Conservation (phyloP, 2,797 vertebrate species). For the Pipistrellus pipistrellus region DNA sequence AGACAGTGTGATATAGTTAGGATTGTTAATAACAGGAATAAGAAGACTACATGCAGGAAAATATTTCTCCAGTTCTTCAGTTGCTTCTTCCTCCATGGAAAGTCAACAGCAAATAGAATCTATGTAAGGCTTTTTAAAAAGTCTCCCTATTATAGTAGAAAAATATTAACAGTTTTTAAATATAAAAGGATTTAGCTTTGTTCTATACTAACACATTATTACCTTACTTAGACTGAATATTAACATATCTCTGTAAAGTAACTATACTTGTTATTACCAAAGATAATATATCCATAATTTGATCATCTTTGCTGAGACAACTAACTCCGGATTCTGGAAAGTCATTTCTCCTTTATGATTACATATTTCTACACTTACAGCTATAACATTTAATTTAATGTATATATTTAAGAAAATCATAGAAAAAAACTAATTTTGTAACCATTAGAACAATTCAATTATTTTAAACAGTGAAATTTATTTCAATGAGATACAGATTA, state of each 20-base stretch:
- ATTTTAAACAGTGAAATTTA: constrained; percentile 74
- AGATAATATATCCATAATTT: constrained; percentile 55
- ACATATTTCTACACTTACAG: constrained; percentile 61
- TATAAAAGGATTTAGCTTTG: constrained; percentile 38
- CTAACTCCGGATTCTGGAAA: constrained; percentile 52
- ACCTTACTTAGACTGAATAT: constrained; percentile 42
- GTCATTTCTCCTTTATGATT: constrained; percentile 33
- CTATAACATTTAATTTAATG: constrained; percentile 62
- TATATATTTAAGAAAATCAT: constrained; percentile 69
- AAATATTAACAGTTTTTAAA: constrained; percentile 55
- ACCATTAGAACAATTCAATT: constrained; percentile 66
- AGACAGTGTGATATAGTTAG: not conserved
- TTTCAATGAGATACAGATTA: constrained; percentile 72
- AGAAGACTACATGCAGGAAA: not conserved
- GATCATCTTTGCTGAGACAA: constrained; percentile 58
- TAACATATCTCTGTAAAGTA: constrained; percentile 59
- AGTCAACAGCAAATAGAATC: not conserved
- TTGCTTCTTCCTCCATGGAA: not conserved
- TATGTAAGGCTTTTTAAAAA: not conserved
- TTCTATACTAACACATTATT: constrained; percentile 42
- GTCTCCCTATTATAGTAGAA: not conserved
- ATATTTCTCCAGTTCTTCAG: not conserved
- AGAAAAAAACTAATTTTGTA: constrained; percentile 68
- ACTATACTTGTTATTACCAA: constrained; percentile 20
- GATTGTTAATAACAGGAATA: not conserved